Evolutionary conservation across 2,797 vertebrate genomes (phyloP).

Genomic region (Epinephelus malabaricus): DNA sequence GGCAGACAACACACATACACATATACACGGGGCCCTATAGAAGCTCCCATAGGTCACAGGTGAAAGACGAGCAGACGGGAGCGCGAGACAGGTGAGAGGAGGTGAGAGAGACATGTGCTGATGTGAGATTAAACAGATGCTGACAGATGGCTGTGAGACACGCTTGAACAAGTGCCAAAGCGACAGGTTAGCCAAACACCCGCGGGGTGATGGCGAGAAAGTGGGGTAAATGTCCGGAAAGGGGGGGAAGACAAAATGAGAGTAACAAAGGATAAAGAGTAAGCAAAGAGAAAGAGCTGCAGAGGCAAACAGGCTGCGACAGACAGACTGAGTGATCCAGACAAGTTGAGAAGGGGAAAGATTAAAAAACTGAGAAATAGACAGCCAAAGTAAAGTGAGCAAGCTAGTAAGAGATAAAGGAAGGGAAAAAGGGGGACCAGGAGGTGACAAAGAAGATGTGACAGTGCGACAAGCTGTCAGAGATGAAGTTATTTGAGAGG

Average conservation of each 20-base stretch:
- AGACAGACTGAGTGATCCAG: conserved; percentile 24
- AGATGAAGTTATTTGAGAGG: conserved; percentile 62
- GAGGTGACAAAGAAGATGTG: conserved; percentile 40
- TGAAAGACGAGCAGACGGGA: conserved; percentile 73
- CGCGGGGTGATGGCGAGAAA: conserved; percentile 26
- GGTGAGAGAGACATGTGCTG: conserved; percentile 67
- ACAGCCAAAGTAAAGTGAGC: conserved; percentile 47
- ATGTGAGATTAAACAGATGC: conserved; percentile 81
- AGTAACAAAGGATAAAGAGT: conserved; percentile 26
- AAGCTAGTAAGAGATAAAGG: conserved; percentile 35
- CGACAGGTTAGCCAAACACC: conserved; percentile 68
- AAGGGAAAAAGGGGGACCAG: neutral
- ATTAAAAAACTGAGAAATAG: conserved; percentile 20
- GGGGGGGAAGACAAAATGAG: conserved; percentile 12
- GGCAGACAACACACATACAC: conserved; percentile 42
- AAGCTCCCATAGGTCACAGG: conserved; percentile 70
- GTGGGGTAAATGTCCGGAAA: conserved; percentile 45
- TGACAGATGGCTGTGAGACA: conserved; percentile 75
- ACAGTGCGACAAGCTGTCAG: conserved; percentile 51
- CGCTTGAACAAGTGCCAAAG: conserved; percentile 57
- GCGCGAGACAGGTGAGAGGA: conserved; percentile 52
- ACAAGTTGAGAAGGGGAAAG: conserved; percentile 19
- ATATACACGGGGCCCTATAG: conserved; percentile 14
- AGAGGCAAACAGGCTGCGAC: conserved; percentile 26
- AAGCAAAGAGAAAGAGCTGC: conserved; percentile 16